Base-by-base conservation (phyloP, 1,140 invertebrate species). In the Polypedilum pembai region DNA sequence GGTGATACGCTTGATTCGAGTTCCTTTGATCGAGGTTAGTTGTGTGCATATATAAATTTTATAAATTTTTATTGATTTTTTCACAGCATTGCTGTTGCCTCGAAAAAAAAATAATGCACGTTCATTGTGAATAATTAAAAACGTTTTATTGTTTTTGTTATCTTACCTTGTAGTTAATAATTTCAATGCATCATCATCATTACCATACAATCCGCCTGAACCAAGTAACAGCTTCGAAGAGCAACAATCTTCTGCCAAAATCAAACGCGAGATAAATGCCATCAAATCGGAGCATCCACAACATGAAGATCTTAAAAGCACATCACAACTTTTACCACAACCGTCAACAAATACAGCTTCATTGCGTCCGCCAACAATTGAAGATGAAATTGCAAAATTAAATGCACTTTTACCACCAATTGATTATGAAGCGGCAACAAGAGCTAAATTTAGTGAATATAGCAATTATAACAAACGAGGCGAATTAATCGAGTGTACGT, bases 401-500 rank as follows among this genome's bases (percentile, higher is more conserved):
- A 17, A 21, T 33, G 21, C 40, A 20, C n/a, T 45, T 63, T 40
- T 75, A 12, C 63, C 63, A 20, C 75, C 75, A 45, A 24, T 75
- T 17, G 56, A 75, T 20, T 69, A 18, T 21, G 65, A 69, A 1
- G 65, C 15, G 10, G 65, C 65, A 20, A 0, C 17, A 69, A 20
- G 17, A 20, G 15, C 17, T 20, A 20, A 7, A 8, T 69, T 69
- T 69, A 18, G 18, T 10, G 65, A 69, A 8, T 69, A 18, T 15
- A 24, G 5, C 8, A 12, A 20, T 8, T 24, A 45, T 20, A 15
- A 20, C 2, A 17, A 63, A 18, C 5, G 12, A 24, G 18, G 8
- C 33, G 75, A 75, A 10, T n/a, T 24, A n/a, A 73, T 81, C 69
- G 79, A 79, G 33, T 82, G 80, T 75, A 80, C 80, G 17, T 82